Percentiles rank a stretch among this genome's conserved stretches.
These are phyloP conservation scores for Drosophila mimetica DNA, from an alignment of 2,888 invertebrate genomes.

Conservation along the genomic window DNA sequence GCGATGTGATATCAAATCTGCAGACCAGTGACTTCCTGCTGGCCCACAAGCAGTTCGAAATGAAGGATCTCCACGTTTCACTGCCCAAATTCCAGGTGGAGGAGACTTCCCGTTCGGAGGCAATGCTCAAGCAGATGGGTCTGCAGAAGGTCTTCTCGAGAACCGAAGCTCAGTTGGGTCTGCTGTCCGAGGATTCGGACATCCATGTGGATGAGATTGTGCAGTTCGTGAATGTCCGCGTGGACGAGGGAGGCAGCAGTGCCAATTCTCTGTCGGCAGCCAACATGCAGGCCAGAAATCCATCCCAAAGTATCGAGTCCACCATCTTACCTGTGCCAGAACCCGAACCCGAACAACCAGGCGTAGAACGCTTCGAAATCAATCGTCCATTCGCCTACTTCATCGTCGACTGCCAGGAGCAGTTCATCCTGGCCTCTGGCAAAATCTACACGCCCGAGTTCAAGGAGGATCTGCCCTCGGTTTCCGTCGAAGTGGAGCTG, in stretches of 20 bases:
- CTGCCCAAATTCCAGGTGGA: constrained; percentile 88
- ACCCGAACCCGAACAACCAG: constrained; percentile 68
- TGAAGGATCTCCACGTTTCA: constrained; percentile 85
- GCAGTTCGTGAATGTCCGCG: constrained; percentile 87
- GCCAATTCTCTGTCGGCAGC: constrained; percentile 85
- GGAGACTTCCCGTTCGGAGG: constrained; percentile 87
- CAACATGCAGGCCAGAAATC: constrained; percentile 61
- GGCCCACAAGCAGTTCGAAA: constrained; percentile 50
- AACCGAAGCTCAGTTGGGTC: constrained; percentile 86
- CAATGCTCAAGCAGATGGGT: constrained; percentile 86
- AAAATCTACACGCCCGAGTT: constrained; percentile 86
- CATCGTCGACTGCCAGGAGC: constrained; percentile 86
- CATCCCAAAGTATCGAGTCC: constrained; percentile 45
- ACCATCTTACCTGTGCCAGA: constrained; percentile 57
- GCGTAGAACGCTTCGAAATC: constrained; percentile 84
- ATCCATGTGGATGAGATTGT: constrained; percentile 88
- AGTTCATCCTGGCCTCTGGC: constrained; percentile 87
- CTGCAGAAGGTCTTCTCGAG: constrained; percentile 87
- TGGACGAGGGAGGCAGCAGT: constrained; percentile 86
- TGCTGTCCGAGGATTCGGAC: constrained; percentile 86
- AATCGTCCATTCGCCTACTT: constrained; percentile 88
- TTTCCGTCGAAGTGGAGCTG: constrained; percentile 75
- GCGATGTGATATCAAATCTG: constrained; percentile 86
- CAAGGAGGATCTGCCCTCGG: constrained; percentile 67
- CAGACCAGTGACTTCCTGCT: constrained; percentile 83